Evolutionary conservation across 2,797 vertebrate genomes (phyloP).

Genomic region (Spea hammondii): DNA sequence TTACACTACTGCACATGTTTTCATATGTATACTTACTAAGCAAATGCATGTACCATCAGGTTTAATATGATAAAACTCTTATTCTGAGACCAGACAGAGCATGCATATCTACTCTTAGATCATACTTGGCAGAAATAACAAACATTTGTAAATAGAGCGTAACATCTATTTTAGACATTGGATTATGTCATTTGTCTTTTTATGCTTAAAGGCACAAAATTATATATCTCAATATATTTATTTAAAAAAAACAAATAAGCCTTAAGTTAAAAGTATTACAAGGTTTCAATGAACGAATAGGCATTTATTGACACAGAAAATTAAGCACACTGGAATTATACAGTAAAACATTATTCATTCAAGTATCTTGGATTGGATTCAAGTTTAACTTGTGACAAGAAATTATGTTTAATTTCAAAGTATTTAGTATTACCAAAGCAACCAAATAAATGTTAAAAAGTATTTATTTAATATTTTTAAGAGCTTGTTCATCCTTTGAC

Average conservation of each 20-base stretch:
- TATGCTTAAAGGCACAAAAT: slow-evolving; percentile 19
- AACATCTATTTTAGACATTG: slow-evolving; percentile 34
- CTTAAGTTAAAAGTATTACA: slow-evolving; percentile 8
- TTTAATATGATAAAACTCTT: slow-evolving; percentile 15
- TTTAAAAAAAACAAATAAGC: slow-evolving; percentile 12
- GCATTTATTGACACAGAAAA: no score
- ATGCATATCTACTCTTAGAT: slow-evolving; percentile 34
- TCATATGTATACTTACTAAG: slow-evolving; percentile 4
- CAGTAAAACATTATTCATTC: no score
- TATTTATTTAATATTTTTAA: no score
- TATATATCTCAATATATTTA: background rate
- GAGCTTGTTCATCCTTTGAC: no score
- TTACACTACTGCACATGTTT: background rate
- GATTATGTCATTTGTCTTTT: slow-evolving; percentile 34
- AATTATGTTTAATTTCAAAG: no score
- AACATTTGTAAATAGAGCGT: slow-evolving; percentile 32
- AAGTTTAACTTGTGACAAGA: no score
- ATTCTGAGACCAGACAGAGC: slow-evolving; percentile 14
- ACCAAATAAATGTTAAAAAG: no score
- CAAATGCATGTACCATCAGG: slow-evolving; percentile 12
- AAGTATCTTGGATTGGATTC: no score
- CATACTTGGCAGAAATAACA: slow-evolving; percentile 26
- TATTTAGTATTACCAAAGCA: no score
- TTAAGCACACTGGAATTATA: no score
- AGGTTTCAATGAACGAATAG: background rate